These are phyloP conservation scores for Eupelmus urozonus DNA, from an alignment of 2,888 invertebrate species.

Conservation along the genomic window DNA sequence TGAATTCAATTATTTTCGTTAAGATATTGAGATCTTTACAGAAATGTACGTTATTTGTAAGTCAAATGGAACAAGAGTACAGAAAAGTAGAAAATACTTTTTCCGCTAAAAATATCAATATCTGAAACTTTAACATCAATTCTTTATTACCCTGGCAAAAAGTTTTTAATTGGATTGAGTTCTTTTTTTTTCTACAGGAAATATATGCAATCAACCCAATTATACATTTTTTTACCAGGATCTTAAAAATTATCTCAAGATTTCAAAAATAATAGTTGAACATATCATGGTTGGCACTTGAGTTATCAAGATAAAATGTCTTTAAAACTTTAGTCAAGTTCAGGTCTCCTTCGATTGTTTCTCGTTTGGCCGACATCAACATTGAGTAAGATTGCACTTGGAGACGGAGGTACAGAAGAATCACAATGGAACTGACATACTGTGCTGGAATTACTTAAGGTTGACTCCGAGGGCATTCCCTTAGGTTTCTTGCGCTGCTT, in stretches of 20 bases:
- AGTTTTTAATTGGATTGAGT: background rate
- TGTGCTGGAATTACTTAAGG: constrained; percentile 74
- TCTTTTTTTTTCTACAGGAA: background rate
- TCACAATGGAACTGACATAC: constrained; percentile 73
- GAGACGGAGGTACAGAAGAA: constrained; percentile 65
- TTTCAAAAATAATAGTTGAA: constrained; percentile 27
- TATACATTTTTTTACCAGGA: background rate
- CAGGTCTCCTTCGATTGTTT: constrained; percentile 24
- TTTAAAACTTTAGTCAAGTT: constrained; percentile 13
- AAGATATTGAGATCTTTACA: constrained; percentile 33
- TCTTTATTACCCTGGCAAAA: constrained; percentile 19
- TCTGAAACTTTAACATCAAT: constrained; percentile 32
- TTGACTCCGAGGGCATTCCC: constrained; percentile 70
- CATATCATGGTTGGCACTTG: constrained; percentile 36
- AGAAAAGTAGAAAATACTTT: constrained; percentile 36
- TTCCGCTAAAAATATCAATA: constrained; percentile 36
- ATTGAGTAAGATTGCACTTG: constrained; percentile 67
- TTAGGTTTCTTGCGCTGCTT: constrained; percentile 65
- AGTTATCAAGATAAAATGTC: constrained; percentile 8
- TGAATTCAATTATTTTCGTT: constrained; percentile 17
- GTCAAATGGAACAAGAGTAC: constrained; percentile 23
- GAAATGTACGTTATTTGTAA: constrained; percentile 4
- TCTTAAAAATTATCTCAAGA: constrained; percentile 21
- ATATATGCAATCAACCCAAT: no score
- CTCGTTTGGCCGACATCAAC: constrained; percentile 63